Evolutionary conservation across 1,140 invertebrate genomes (phyloP), one percentile per base, ranked within the genome.

Genomic region (Oryzaephilus surinamensis): DNA sequence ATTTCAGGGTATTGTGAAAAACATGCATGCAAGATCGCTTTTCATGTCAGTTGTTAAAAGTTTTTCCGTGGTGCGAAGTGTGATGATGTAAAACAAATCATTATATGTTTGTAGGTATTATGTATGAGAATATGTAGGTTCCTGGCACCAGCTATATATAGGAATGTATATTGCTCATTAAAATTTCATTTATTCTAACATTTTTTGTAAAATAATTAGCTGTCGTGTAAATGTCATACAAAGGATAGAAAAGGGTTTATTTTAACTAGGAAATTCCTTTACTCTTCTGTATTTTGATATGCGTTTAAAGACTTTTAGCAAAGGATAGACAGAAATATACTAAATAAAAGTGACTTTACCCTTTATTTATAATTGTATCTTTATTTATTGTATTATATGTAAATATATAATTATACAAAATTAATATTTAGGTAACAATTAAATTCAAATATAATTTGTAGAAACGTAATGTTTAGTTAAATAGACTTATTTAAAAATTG

Each of bases 61-160:
- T 32, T 28, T 34, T n/a, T 24, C 11, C 11, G 5, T 11, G 4
- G 41, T 26, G 36, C 17, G 18, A 50, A 50, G 44, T 46, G 44
- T 44, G 42, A 42, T 31, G 37, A 34, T 38, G 34, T n/a, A n/a
- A n/a, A n/a, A n/a, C n/a, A n/a, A n/a, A n/a, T n/a, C n/a, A n/a
- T n/a, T n/a, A n/a, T n/a, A n/a, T 40, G 29, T 35, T 43, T 34
- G 16, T 21, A 23, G 8, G 4, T 24, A 3, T 24, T n/a, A 10
- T 7, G 3, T 10, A 2, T 24, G 43, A 39, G 21, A 26, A 27
- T 27, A 42, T 26, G 24, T 31, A 19, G 26, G 41, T 43, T 42
- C 43, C 48, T 50, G 48, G 48, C 40, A 50, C 48, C 40, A 38
- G 13, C 35, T 43, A 41, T 41, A 38, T 38, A 36, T 34, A 38